Evolutionary conservation across 2,113 vertebrate genomes (phyloP).

Genomic region (Dromaius novaehollandiae): DNA sequence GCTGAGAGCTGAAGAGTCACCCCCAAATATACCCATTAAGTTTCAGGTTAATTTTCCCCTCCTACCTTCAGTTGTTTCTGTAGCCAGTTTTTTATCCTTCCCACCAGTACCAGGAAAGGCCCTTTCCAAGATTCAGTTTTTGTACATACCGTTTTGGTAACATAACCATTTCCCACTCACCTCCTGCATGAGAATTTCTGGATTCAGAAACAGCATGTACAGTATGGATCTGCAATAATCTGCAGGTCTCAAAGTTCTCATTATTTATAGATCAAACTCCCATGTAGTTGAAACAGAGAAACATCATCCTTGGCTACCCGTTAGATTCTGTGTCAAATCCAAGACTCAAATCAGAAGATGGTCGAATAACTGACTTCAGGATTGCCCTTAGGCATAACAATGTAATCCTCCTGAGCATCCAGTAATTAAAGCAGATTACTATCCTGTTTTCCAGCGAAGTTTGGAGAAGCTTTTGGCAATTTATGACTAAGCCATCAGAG

Average conservation of each 20-base stretch:
- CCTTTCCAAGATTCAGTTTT: neutral
- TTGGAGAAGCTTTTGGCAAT: neutral
- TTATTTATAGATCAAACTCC: neutral
- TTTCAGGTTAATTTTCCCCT: neutral
- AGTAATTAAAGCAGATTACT: neutral
- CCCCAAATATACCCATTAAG: neutral
- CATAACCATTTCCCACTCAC: neutral
- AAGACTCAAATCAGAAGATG: neutral
- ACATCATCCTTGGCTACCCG: neutral
- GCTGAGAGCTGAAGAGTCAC: neutral
- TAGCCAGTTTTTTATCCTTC: neutral
- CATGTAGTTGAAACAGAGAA: neutral
- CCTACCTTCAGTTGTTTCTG: neutral
- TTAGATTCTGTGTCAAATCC: neutral
- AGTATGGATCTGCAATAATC: neutral
- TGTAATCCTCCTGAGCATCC: neutral
- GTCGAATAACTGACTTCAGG: neutral
- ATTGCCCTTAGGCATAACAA: neutral
- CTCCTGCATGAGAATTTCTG: conserved; percentile 8
- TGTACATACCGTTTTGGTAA: neutral
- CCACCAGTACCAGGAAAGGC: neutral
- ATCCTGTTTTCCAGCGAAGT: neutral
- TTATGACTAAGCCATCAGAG: neutral
- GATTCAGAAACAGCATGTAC: neutral
- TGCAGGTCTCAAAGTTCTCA: neutral